Percentiles rank a stretch among this genome's conserved stretches.
Evolutionary conservation across 2,113 vertebrate species (phyloP).

Genomic region (Callocephalon fimbriatum): DNA sequence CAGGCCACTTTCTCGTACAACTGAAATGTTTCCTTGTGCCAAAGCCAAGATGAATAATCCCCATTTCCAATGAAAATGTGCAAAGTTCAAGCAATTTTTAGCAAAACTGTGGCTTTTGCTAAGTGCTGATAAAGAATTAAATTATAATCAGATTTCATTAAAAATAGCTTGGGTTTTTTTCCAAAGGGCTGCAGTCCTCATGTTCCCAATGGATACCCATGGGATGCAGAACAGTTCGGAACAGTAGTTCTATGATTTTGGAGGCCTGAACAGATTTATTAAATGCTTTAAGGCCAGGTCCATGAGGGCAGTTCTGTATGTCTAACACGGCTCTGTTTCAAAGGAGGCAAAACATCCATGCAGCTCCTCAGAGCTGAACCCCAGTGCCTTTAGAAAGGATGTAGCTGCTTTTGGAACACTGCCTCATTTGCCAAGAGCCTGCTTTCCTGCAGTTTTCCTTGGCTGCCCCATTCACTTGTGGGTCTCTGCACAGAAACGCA

Average conservation of each 20-base stretch:
- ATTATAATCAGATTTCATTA: not conserved
- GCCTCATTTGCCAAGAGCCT: not conserved
- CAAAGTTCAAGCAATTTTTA: not conserved
- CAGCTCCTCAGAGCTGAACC: not conserved
- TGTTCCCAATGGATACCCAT: not conserved
- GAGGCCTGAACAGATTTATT: not conserved
- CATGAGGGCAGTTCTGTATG: not conserved
- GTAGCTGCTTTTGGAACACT: not conserved
- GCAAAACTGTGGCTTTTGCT: not conserved
- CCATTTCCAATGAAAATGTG: not conserved
- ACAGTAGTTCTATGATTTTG: not conserved
- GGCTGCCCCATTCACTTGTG: not conserved
- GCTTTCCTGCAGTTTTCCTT: not conserved
- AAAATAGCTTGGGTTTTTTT: not conserved
- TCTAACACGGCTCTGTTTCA: not conserved
- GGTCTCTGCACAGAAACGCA: not conserved
- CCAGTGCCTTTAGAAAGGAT: not conserved
- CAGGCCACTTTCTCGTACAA: not conserved
- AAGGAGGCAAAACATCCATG: not conserved
- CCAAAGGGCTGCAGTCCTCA: not conserved
- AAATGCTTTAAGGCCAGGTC: not conserved
- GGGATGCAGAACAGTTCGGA: not conserved
- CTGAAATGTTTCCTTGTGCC: not conserved
- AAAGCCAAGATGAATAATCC: not conserved
- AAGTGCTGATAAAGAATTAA: not conserved